Evolutionary conservation across 1,140 invertebrate species (phyloP).

Genomic region (Melitaea cinxia): DNA sequence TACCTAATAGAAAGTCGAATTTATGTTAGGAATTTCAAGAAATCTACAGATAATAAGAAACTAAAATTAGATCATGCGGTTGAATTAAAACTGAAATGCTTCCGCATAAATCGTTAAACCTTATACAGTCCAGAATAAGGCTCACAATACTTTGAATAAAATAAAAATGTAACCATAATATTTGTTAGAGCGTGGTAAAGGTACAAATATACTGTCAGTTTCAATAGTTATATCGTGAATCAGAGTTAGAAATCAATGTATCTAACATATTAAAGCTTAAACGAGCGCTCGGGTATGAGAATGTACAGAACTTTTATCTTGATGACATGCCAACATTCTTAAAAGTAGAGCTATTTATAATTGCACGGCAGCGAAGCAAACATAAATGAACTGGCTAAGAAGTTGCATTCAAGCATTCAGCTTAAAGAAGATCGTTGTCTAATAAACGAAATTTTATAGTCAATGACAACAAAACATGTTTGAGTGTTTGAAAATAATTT

Average conservation of each 20-base stretch:
- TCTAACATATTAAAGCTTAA: not conserved
- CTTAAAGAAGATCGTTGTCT: too few species aligned
- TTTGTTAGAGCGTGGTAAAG: not conserved
- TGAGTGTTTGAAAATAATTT: too few species aligned
- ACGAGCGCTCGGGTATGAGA: not conserved
- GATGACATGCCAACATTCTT: too few species aligned
- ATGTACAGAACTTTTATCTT: too few species aligned
- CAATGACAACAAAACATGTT: too few species aligned
- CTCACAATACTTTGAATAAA: not conserved
- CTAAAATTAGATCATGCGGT: slow-evolving; percentile 10
- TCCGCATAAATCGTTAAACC: not conserved
- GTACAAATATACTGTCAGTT: slow-evolving; percentile 16
- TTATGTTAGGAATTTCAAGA: slow-evolving; percentile 7
- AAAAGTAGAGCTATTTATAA: too few species aligned
- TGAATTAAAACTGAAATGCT: not conserved
- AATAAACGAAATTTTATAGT: too few species aligned
- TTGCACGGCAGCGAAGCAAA: too few species aligned
- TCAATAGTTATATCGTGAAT: slow-evolving; percentile 13
- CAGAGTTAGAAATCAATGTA: slow-evolving; percentile 2
- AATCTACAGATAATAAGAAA: slow-evolving; percentile 2
- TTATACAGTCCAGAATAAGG: not conserved
- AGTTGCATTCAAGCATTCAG: too few species aligned
- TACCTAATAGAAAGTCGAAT: not conserved
- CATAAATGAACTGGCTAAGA: too few species aligned
- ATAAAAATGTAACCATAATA: not conserved